These are phyloP conservation scores for Leucophora obtusa DNA, from an alignment of 2,888 invertebrate species.

Conservation along the genomic window DNA sequence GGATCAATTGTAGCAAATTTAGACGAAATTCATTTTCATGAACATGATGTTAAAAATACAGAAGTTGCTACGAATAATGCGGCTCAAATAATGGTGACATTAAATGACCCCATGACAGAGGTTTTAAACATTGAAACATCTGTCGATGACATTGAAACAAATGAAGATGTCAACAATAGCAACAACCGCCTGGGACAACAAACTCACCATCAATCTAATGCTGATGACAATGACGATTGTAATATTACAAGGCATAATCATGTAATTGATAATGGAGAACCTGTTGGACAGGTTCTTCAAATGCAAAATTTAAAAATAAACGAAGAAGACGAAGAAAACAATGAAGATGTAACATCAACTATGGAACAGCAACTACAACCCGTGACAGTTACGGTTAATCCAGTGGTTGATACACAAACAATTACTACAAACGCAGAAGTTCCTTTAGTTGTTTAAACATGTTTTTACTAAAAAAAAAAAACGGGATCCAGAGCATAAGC, in stretches of 20 bases:
- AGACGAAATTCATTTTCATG: constrained; percentile 29
- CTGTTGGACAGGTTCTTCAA: constrained; percentile 74
- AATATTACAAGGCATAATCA: constrained; percentile 39
- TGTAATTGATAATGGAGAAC: constrained; percentile 64
- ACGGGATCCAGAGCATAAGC: constrained; percentile 24
- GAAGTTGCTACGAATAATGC: constrained; percentile 31
- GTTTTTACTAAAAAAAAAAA: constrained; percentile 25
- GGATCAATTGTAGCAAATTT: constrained; percentile 14
- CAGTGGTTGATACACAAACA: constrained; percentile 57
- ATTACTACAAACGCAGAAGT: constrained; percentile 66
- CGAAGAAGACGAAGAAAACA: constrained; percentile 59
- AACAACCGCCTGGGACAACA: constrained; percentile 28
- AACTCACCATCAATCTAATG: constrained; percentile 39
- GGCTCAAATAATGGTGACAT: constrained; percentile 50
- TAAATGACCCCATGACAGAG: constrained; percentile 69
- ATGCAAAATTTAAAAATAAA: constrained; percentile 63
- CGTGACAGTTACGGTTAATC: constrained; percentile 56
- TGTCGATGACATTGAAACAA: constrained; percentile 69
- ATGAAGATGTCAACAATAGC: constrained; percentile 40
- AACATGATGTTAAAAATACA: constrained; percentile 1
- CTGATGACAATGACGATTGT: constrained; percentile 67
- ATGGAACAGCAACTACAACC: constrained; percentile 49
- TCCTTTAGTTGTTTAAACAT: constrained; percentile 67
- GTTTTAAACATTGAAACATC: constrained; percentile 72
- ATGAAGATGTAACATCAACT: constrained; percentile 28